Evolutionary conservation across 2,797 vertebrate genomes (phyloP), one percentile per base, ranked within the genome.

Genomic region (Esox masquinongy): DNA sequence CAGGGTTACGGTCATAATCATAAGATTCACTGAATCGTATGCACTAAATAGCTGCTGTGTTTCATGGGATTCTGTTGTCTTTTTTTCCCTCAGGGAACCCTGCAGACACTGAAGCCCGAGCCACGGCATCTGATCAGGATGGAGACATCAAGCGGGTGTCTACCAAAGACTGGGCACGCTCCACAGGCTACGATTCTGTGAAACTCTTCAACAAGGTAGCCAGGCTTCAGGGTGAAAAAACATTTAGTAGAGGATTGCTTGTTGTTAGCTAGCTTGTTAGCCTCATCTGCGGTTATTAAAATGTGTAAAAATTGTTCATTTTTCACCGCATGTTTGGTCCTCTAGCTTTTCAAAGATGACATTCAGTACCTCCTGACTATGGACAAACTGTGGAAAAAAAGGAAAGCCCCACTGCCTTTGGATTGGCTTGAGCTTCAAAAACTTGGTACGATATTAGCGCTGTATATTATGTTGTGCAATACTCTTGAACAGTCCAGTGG

Each of bases 341-440:
- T 53, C 1, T 79, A 99, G 98, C 96, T 99, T 85, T 99, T 99
- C 87, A 99, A 98, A 93, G 98, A 99, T 80, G 98, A 99, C 87
- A 97, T 99, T 87, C 95, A 95, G 85, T 99, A 99, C 71, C 87
- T 99, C 68, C 90, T 99, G 87, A 98, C 96, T 1, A 99, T 99
- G 98, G 98, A 99, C 91, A 99, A 99, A 82, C 92, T 99, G 50
- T 99, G 98, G 98, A 96, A 95, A 86, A 99, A 98, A 91, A 96
- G 98, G 86, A 99, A 97, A 93, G 95, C 98, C 59, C 98, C 98
- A 0, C 91, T 93, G 70, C 98, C 98, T 0, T 88, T 99, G 82
- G 96, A 98, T 87, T 99, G 98, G 98, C 85, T 93, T 2, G 92
- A 95, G 84, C 90, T 99, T 39, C 93, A 98, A 77, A 94, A 92